Evolutionary conservation across 1,140 invertebrate genomes (phyloP), one percentile per base, ranked within the genome.

Genomic region (Formica selysi): DNA sequence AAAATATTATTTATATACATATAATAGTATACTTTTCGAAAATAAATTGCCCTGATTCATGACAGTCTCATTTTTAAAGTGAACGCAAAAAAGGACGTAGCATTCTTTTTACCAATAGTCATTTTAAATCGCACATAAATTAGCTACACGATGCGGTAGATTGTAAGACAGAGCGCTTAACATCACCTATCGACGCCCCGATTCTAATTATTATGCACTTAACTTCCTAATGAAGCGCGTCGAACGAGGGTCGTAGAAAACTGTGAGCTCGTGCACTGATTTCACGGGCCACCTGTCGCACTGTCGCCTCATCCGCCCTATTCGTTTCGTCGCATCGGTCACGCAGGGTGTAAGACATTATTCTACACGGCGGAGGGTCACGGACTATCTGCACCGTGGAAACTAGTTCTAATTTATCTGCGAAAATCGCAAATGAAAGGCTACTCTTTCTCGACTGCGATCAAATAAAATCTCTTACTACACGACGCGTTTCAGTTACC

Each of bases 231-330:
- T 95, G 94, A 95, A 91, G 87, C 93, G 91, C 91, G 91, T 92
- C 94, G 91, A 79, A 79, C 57, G 89, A 62, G 91, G 91, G 90
- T 87, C 87, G 92, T 92, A 85, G 51, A 86, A 81, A 86, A 89
- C 88, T 89, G 86, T 90, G 89, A 83, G 92, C 92, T 94, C 92
- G 92, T 93, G 92, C 90, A 92, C 91, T 91, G 94, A 95, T 95
- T 94, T 95, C 94, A 95, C 94, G 95, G 94, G 91, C 95, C 94
- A 95, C 94, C 95, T 95, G 94, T 95, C 94, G 92, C 93, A 87
- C 87, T 88, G 68, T 71, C 90, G 87, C 89, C 41, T 89, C 90
- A 86, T 90, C 89, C 92, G 89, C 91, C 92, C 91, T 89, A 89
- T 92, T 89, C 87, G 89, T 93, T 94, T 92, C 89, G 86, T 89